A percentile compares a stretch with the other conserved stretches of the same genome.
phyloP scores from a whole-genome alignment of 2,113 vertebrate genomes.

The Chauna torquata region DNA sequence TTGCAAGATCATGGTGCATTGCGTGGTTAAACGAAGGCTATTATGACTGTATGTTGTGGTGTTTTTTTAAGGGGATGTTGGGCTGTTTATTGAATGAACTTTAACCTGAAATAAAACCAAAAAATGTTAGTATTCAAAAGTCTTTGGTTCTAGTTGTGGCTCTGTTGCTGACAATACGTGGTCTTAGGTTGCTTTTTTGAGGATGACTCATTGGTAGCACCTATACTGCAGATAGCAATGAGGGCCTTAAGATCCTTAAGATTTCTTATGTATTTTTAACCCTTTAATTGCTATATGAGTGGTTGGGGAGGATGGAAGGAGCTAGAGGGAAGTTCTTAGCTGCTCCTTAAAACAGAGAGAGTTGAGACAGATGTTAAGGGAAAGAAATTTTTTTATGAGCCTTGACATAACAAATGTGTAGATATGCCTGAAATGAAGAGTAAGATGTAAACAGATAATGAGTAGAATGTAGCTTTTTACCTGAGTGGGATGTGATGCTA shows the following conservation, averaged over 20 bases:
- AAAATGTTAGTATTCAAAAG: not conserved
- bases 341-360: not conserved
- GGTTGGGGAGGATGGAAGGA: not conserved
- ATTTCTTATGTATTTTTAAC: not conserved
- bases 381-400: not conserved
- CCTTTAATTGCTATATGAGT: not conserved
- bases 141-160: not conserved
- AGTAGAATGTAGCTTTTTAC: not conserved
- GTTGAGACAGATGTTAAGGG: not conserved
- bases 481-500: fast-evolving
- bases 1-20: not conserved
- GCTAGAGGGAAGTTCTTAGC: not conserved
- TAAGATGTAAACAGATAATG: not conserved
- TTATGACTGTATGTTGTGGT: not conserved
- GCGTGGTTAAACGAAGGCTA: not conserved
- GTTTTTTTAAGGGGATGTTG: not conserved
- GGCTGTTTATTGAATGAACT: not conserved
- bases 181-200: not conserved
- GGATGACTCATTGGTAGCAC: not conserved
- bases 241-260: not conserved
- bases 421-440: not conserved
- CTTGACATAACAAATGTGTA: not conserved
- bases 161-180: not conserved
- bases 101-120: not conserved
- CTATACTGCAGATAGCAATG: not conserved